Base-by-base conservation (phyloP, 2,797 vertebrate genomes). In the Sebastes goodei region DNA sequence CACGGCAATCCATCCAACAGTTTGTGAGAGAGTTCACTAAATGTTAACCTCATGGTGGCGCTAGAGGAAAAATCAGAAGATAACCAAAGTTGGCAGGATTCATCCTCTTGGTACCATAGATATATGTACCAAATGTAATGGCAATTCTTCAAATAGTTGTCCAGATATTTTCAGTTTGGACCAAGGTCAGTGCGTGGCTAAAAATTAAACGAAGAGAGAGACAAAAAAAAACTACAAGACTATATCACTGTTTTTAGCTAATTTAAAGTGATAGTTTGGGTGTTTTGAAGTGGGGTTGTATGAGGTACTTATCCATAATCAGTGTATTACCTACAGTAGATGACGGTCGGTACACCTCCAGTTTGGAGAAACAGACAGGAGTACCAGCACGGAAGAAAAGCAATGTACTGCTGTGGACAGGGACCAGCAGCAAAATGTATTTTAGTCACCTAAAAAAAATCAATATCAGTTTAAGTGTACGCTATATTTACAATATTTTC, bases 331-430 rank as follows among this genome's bases (percentile, higher is more conserved):
- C 38, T 15, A 42, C 14, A 42, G 12, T 42, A 42, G 38, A 42
- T 42, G 38, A 1, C 14, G 6, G 38, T 42, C 2, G 38, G 6
- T 6, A 42, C 14, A 0, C 42, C 42, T 7, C 42, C 42, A 46
- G 42, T 46, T 46, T 46, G 42, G 14, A 46, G 6, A 3, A 46
- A 15, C 42, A 46, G 42, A 17, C 42, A 46, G 3, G 42, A 46
- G 42, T 46, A 17, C 14, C 15, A 15, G 15, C 42, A 46, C 15
- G 6, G 42, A 0, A 46, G 42, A 0, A 46, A 46, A 46, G 42
- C 3, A 17, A 7, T 46, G 1, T 46, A 0, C 15, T 46, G 42
- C 15, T 46, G 42, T 46, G 42, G 42, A 46, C 15, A 0, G 14
- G 2, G 12, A 1, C 2, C 6, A 1, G 42, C 42, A 46, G 42